Percentiles rank a stretch among this genome's conserved stretches.
Evolutionary conservation across 2,888 invertebrate genomes (phyloP).

Genomic region (Eilema depressum): DNA sequence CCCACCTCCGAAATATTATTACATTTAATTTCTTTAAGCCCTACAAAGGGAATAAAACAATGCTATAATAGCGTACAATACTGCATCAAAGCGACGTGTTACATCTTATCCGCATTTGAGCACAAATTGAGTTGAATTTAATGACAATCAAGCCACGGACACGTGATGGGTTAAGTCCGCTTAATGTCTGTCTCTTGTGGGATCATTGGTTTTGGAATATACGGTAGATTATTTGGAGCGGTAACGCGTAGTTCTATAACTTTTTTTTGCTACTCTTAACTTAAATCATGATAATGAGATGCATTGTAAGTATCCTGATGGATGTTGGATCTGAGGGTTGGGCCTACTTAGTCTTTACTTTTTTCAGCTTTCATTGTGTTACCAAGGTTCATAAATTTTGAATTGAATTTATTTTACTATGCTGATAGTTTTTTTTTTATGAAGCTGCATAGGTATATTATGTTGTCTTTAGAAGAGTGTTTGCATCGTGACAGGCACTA

Average conservation of each 20-base stretch:
- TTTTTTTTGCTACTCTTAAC: neutral
- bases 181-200: constrained; percentile 67
- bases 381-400: too few species aligned
- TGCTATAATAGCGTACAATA: constrained; percentile 48
- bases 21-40: constrained; percentile 38
- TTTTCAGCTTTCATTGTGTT: neutral
- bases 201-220: constrained; percentile 58
- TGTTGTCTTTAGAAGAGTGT: too few species aligned
- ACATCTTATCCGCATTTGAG: constrained; percentile 58
- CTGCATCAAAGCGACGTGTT: constrained; percentile 55
- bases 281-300: neutral
- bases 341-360: neutral
- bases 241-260: neutral
- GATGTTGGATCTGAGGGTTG: neutral
- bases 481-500: too few species aligned
- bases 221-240: constrained; percentile 27
- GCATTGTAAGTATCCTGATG: neutral
- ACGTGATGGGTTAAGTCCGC: constrained; percentile 62
- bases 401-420: neutral
- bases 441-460: too few species aligned
- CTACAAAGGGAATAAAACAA: constrained; percentile 32
- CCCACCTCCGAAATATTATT: constrained; percentile 29
- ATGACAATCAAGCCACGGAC: constrained; percentile 67
- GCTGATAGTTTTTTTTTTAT: too few species aligned
- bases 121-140: constrained; percentile 73